Evolutionary conservation across 1,140 invertebrate species (phyloP).

Genomic region (Zophobas atratus): DNA sequence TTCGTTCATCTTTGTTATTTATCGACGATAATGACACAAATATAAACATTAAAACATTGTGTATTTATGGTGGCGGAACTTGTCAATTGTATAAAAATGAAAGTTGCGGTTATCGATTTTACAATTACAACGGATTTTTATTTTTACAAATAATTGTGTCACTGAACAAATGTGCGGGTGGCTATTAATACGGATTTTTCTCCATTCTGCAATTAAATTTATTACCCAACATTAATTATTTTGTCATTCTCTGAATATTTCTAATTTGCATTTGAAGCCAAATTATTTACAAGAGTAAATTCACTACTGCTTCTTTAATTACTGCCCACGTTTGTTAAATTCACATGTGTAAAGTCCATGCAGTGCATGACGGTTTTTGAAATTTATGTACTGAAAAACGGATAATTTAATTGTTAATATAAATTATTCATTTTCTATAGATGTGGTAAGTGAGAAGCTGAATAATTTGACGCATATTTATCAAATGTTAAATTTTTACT

Average conservation of each 20-base stretch:
- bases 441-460: too few species aligned
- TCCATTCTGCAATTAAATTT: conserved; percentile 38
- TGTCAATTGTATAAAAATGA: conserved; percentile 49
- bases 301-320: conserved; percentile 34
- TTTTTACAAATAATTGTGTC: conserved; percentile 43
- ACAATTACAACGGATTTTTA: conserved; percentile 43
- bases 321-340: conserved; percentile 5
- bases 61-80: conserved; percentile 29
- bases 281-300: conserved; percentile 36
- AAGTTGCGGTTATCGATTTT: conserved; percentile 46
- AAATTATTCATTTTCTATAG: too few species aligned
- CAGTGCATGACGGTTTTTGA: too few species aligned
- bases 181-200: conserved; percentile 37
- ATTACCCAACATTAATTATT: conserved; percentile 33
- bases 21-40: conserved; percentile 28
- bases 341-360: not conserved
- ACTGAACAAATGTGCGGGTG: conserved; percentile 31
- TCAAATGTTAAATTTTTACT: too few species aligned
- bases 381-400: too few species aligned
- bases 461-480: too few species aligned
- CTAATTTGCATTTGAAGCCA: conserved; percentile 31
- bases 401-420: too few species aligned
- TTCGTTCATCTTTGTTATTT: conserved; percentile 46
- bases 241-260: conserved; percentile 33
- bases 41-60: conserved; percentile 32